These are phyloP conservation scores for Charaxes varanes DNA, from an alignment of 1,140 invertebrate species.

Conservation along the genomic window DNA sequence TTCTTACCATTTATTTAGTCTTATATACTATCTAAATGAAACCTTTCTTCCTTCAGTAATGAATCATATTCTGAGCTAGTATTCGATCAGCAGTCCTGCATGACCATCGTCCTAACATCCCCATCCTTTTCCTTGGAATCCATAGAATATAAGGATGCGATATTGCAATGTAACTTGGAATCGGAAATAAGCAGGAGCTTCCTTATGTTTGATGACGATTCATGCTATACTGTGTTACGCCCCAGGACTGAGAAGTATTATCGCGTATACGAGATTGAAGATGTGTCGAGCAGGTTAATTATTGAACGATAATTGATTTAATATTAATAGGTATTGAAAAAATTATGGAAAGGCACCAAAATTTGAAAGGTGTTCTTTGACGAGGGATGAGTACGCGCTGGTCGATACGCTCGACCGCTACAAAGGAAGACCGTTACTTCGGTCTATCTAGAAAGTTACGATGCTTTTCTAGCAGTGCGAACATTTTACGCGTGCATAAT, in stretches of 20 bases:
- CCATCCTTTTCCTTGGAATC: constrained; percentile 18
- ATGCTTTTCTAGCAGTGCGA: too few relatives aligned
- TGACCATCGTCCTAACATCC: constrained; percentile 32
- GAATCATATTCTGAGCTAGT: constrained; percentile 38
- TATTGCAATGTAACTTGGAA: constrained; percentile 52
- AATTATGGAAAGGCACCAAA: not conserved
- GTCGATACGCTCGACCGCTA: too few relatives aligned
- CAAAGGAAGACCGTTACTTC: too few relatives aligned
- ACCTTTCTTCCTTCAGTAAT: constrained; percentile 26
- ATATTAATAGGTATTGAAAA: constrained; percentile 3
- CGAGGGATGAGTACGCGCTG: too few relatives aligned
- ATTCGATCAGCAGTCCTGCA: constrained; percentile 33
- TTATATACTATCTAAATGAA: too few relatives aligned
- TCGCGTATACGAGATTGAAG: constrained; percentile 54
- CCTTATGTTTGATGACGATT: constrained; percentile 54
- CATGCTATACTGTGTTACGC: constrained; percentile 26
- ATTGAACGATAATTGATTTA: constrained; percentile 3
- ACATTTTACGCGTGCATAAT: too few relatives aligned
- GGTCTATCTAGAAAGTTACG: too few relatives aligned
- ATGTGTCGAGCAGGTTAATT: constrained; percentile 51
- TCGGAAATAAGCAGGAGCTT: constrained; percentile 41
- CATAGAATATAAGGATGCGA: constrained; percentile 36
- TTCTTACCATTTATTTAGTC: too few relatives aligned
- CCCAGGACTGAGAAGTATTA: constrained; percentile 29
- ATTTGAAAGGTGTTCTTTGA: too few relatives aligned